These are phyloP conservation scores for Cichladusa arquata DNA, from an alignment of 2,113 vertebrate species.

Conservation along the genomic window DNA sequence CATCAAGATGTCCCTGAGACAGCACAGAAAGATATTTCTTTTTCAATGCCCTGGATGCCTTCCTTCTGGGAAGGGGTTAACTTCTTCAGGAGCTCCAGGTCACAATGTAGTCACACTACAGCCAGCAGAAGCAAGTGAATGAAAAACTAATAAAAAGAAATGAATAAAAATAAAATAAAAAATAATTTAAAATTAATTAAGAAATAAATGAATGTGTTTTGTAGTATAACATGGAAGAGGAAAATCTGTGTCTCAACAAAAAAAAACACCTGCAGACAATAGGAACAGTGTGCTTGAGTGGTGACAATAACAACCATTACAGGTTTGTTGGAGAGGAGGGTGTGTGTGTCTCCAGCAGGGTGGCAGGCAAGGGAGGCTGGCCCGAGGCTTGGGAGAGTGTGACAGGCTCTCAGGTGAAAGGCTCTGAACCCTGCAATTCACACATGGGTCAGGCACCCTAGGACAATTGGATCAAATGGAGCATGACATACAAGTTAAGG, in stretches of 20 bases:
- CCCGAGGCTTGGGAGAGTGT: fast-evolving
- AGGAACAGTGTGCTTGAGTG: neutral
- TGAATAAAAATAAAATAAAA: no score
- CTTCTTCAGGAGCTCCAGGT: neutral
- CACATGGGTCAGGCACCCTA: neutral
- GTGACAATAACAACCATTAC: neutral
- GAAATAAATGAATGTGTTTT: neutral
- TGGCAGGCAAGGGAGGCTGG: neutral
- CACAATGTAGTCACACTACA: neutral
- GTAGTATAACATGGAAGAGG: neutral
- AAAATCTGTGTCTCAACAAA: neutral
- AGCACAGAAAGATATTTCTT: neutral
- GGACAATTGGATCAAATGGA: neutral
- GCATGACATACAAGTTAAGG: neutral
- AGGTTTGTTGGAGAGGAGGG: neutral
- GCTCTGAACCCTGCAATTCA: neutral
- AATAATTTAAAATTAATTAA: neutral
- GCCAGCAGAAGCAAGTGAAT: neutral
- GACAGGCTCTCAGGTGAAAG: neutral
- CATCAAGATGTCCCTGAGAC: neutral
- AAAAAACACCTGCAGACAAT: neutral
- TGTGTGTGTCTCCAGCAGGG: neutral
- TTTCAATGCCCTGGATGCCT: fast-evolving
- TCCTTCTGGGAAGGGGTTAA: neutral
- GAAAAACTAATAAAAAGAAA: neutral